Conservation (phyloP, 2,113 vertebrate species). For the Lontra canadensis region DNA sequence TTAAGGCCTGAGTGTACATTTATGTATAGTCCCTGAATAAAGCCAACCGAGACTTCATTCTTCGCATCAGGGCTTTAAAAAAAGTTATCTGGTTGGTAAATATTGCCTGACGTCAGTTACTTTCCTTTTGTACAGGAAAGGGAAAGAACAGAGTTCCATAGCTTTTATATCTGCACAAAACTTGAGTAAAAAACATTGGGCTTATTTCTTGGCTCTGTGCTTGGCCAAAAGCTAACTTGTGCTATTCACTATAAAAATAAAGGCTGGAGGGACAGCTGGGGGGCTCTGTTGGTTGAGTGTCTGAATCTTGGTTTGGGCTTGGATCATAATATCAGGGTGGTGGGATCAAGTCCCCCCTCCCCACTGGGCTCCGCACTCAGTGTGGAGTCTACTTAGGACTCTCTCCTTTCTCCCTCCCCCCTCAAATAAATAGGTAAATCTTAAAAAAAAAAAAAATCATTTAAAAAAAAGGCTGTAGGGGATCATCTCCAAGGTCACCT, state of each 20-base stretch:
- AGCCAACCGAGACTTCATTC: not conserved
- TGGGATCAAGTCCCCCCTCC: not conserved
- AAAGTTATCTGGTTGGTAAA: not conserved
- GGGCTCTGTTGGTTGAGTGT: not conserved
- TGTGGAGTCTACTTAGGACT: not conserved
- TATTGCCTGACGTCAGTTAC: not conserved
- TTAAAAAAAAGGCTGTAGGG: not conserved
- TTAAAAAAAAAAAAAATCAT: not conserved
- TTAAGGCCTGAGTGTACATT: not conserved
- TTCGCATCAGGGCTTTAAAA: constrained; percentile 16
- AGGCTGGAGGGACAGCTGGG: not conserved
- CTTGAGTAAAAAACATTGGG: not conserved
- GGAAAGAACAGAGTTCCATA: not conserved
- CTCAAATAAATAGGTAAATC: not conserved
- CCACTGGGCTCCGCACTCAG: not conserved
- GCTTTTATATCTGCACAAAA: not conserved
- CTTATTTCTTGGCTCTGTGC: not conserved
- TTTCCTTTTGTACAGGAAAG: not conserved
- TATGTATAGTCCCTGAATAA: not conserved
- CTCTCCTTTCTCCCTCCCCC: not conserved
- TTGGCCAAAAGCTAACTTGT: not conserved
- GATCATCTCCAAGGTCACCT: not conserved
- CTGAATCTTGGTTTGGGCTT: not conserved
- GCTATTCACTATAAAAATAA: not conserved
- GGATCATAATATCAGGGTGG: not conserved